Percentiles rank a stretch among this genome's conserved stretches.
Conservation (phyloP, 2,797 vertebrate genomes). For the Epinephelus malabaricus region DNA sequence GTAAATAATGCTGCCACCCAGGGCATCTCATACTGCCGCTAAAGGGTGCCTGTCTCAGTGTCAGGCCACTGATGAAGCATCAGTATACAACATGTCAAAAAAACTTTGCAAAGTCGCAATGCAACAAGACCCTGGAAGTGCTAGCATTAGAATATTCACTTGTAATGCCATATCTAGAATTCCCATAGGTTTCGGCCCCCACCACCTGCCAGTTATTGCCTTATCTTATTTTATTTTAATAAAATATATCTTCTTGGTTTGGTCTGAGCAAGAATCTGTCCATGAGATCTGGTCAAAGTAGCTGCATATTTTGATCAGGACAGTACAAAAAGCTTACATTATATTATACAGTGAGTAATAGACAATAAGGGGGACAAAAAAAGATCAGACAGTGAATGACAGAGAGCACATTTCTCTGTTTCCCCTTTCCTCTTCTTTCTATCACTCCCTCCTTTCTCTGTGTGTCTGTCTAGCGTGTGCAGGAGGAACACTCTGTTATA, state of each 20-base stretch:
- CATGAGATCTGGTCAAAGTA: background rate
- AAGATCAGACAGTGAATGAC: conserved; percentile 56
- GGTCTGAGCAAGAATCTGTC: conserved; percentile 3
- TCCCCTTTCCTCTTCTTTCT: conserved; percentile 49
- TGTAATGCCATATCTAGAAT: conserved; percentile 1
- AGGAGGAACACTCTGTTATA: conserved; percentile 79
- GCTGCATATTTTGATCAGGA: conserved; percentile 25
- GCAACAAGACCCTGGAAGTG: background rate
- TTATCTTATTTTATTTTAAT: conserved; percentile 34
- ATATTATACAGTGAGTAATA: conserved; percentile 34
- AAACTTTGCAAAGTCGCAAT: background rate
- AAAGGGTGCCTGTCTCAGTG: too few species aligned
- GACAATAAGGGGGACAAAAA: conserved; percentile 24
- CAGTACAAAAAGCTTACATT: conserved; percentile 1
- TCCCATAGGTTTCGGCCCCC: conserved; percentile 4
- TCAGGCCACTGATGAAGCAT: too few species aligned
- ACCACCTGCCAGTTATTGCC: conserved; percentile 3
- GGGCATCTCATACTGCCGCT: too few species aligned
- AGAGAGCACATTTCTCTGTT: conserved; percentile 44
- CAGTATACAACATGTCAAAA: background rate
- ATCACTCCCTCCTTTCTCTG: conserved; percentile 55
- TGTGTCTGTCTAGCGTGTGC: conserved; percentile 64
- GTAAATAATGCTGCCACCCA: too few species aligned
- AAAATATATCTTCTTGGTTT: conserved; percentile 10
- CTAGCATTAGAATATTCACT: background rate